A percentile compares a stretch with the other conserved stretches of the same genome.
These are phyloP conservation scores for Dolichoris vasculosae DNA, from an alignment of 1,140 invertebrate genomes.

Conservation along the genomic window DNA sequence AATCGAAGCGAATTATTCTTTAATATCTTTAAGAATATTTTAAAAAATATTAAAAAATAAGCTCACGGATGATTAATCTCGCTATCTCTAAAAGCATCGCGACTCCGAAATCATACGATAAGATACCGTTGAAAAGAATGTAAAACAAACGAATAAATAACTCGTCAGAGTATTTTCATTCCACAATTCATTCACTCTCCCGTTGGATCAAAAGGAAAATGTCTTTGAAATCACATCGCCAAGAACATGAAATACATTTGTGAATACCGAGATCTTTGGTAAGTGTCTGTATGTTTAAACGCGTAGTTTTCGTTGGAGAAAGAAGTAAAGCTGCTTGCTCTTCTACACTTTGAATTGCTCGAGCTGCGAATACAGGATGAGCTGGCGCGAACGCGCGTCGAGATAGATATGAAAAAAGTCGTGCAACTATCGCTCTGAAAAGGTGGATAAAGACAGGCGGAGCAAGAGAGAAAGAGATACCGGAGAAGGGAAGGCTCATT, in stretches of 20 bases:
- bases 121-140: too few relatives aligned
- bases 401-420: slow-evolving; percentile 42
- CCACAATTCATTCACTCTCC: too few relatives aligned
- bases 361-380: slow-evolving; percentile 16
- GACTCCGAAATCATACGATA: too few relatives aligned
- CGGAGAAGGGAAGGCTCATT: slow-evolving; percentile 36
- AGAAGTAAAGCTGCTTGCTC: not conserved
- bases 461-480: slow-evolving; percentile 40
- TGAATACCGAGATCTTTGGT: not conserved
- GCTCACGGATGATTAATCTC: too few relatives aligned
- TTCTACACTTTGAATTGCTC: slow-evolving; percentile 12
- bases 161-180: too few relatives aligned
- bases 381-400: slow-evolving; percentile 3
- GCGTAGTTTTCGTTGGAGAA: not conserved
- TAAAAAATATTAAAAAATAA: too few relatives aligned
- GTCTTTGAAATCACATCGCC: not conserved
- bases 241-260: too few relatives aligned
- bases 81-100: too few relatives aligned
- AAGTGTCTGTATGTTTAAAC: not conserved
- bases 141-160: too few relatives aligned
- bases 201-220: not conserved
- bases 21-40: too few relatives aligned
- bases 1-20: too few relatives aligned
- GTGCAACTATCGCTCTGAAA: slow-evolving; percentile 18
- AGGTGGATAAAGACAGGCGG: not conserved